Evolutionary conservation across 1,140 invertebrate genomes (phyloP), one percentile per base, ranked within the genome.

Genomic region (Drosophila lini): DNA sequence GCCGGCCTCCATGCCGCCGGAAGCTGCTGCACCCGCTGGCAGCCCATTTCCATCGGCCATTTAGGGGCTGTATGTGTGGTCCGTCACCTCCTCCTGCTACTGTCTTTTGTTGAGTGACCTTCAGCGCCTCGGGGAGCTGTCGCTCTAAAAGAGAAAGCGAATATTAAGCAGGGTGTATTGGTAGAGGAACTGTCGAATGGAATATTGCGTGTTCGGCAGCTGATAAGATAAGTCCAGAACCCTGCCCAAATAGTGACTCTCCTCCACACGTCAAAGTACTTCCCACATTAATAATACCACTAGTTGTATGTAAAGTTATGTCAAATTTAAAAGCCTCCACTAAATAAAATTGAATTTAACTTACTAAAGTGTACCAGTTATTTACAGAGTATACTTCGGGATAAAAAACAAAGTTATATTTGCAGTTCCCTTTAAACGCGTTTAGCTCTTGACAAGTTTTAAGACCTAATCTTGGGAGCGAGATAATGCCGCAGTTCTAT

Each of bases 31-130:
- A 83, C 76, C 83, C 81, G 80, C 70, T 88, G 90, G 60, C 77
- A 84, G 80, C 77, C 75, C 80, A 91, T 91, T 91, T 75, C 90
- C 90, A 88, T 91, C 86, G 74, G 90, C 90, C 90, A 91, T 91
- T 89, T 89, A 84, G 58, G 48, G 45, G 80, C 56, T 88, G 64
- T 28, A 31, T 69, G 28, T 65, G 69, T 67, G 70, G 16, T 63
- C 31, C 57, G 36, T 53, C 69, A 44, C 31, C 78, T 73, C 53
- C 48, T 52, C 50, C 61, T 56, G 44, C 47, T 56, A 41, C 47
- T 22, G 45, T 2, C 25, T 28, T 9, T 32, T 19, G 19, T 36
- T 53, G 38, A 53, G 38, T 69, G 65, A 69, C 65, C 65, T 67
- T 67, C 47, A 53, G 31, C 47, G 34, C 38, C 32, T 28, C 31